Base-by-base conservation (phyloP, 2,113 vertebrate genomes). In the Xenopus borealis region DNA sequence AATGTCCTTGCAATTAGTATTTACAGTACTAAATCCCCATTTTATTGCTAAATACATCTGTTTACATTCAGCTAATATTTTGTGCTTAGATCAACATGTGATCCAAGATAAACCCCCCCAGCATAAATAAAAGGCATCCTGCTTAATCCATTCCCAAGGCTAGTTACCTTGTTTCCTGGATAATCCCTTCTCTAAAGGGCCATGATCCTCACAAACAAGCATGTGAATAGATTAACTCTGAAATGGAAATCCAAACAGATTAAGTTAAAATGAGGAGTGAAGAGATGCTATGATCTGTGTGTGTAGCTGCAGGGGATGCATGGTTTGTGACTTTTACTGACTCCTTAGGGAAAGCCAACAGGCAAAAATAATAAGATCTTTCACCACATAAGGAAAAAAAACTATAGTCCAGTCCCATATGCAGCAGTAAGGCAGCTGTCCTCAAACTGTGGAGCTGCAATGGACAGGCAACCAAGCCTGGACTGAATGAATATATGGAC, bases 51-150 rank as follows among this genome's bases (percentile, higher is more conserved):
- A 30, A 64, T n/a, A 30, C 13, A 64, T 30, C 62, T 14, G 23
- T 64, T 64, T 40, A 64, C 10, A 64, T 27, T 12, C 16, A 62
- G 19, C 59, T 10, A 11, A 62, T 62, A 30, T 59, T 70, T 45
- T 70, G 8, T 40, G 7, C 47, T 18, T 3, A 44, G 18, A 70
- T 65, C 59, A 69, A 75, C 66, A 46, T 40, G 19, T 70, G 67
- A 77, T 67, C 74, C 53, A 64, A 77, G 74, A 69, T 63, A 68
- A 69, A 77, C 74, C 66, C 50, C n/a, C 55, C 19, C 61, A 40
- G 47, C 18, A 53, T 64, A 77, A 77, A 77, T 70, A 77, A 70
- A 61, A 70, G 27, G n/a, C 67, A 77, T 77, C 74, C 74, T 77
- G 59, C 66, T 46, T 70, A 70, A 70, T 77, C 74, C 52, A 40